Evolutionary conservation across 1,140 invertebrate genomes (phyloP), one percentile per base, ranked within the genome.

Genomic region (Pectinophora gossypiella): DNA sequence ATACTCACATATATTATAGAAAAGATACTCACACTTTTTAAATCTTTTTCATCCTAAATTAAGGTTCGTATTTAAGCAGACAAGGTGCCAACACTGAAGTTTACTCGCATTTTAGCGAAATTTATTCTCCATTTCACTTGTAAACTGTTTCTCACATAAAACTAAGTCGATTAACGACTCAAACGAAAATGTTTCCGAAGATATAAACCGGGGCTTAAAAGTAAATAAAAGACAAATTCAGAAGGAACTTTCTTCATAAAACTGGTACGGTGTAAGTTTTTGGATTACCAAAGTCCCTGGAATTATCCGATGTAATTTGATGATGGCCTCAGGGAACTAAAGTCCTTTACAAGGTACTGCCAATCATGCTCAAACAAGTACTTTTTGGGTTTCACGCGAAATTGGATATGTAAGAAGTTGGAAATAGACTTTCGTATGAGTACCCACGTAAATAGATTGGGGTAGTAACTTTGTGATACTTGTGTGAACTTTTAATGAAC

Each of bases 191-290:
- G 36, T 6, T 27, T 40, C 36, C 15, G 16, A 16, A 40, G 36
- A 40, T 15, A 15, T 40, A 40, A 40, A 40, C 36, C 13, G 10
- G 10, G 15, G 36, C 36, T 40, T 40, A 40, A 40, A 40, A 40
- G 36, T 40, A 40, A 40, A 40, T 40, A 40, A 40, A 40, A 40
- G 13, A 40, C 36, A 40, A 15, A 40, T 40, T 40, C 16, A 16
- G 27, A 32, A n/a, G 12, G 10, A 40, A 40, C 13, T 40, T 40
- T 18, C 36, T 40, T 40, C 36, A 40, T 40, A 40, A 40, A 40
- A 40, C 16, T 40, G 36, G 36, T 40, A 40, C 16, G 16, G 36
- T 15, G 16, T 40, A 40, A 40, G 36, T 40, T 40, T 40, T 1
- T 16, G 15, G 10, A 40, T 40, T 40, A 40, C 36, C n/a, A 15